These are phyloP conservation scores for Brevimyrus niger DNA, from an alignment of 2,113 vertebrate genomes.

Conservation along the genomic window DNA sequence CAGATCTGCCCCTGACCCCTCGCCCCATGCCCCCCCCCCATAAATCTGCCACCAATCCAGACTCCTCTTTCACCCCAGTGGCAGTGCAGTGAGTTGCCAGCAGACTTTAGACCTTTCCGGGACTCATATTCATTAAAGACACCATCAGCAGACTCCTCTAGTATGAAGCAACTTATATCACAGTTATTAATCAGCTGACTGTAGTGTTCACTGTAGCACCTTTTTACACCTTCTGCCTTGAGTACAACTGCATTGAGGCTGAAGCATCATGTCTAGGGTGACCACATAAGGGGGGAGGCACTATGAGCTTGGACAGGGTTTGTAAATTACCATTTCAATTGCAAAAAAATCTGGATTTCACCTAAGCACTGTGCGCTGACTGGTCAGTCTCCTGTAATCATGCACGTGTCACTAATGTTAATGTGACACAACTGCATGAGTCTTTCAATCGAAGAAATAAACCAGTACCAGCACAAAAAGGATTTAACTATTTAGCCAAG, in stretches of 20 bases:
- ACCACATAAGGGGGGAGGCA: too few species aligned
- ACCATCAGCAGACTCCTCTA: not conserved
- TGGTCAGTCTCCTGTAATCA: too few species aligned
- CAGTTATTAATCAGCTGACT: not conserved
- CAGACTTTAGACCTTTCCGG: not conserved
- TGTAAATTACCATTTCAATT: too few species aligned
- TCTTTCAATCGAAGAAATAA: too few species aligned
- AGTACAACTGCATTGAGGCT: not conserved
- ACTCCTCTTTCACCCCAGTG: not conserved
- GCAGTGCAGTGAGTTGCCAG: not conserved
- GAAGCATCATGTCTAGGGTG: not conserved
- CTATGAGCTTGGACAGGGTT: too few species aligned
- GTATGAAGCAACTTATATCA: not conserved
- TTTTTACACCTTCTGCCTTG: not conserved
- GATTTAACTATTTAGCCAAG: too few species aligned
- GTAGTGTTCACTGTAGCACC: not conserved
- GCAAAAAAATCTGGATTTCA: too few species aligned
- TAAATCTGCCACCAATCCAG: not conserved
- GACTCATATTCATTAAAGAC: not conserved
- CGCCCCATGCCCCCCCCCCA: not conserved
- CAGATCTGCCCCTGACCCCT: not conserved
- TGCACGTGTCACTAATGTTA: too few species aligned
- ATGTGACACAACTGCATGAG: too few species aligned
- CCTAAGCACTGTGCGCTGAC: too few species aligned
- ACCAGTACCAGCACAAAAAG: too few species aligned